Evolutionary conservation across 2,888 invertebrate genomes (phyloP).

Genomic region (Bembecia ichneumoniformis): DNA sequence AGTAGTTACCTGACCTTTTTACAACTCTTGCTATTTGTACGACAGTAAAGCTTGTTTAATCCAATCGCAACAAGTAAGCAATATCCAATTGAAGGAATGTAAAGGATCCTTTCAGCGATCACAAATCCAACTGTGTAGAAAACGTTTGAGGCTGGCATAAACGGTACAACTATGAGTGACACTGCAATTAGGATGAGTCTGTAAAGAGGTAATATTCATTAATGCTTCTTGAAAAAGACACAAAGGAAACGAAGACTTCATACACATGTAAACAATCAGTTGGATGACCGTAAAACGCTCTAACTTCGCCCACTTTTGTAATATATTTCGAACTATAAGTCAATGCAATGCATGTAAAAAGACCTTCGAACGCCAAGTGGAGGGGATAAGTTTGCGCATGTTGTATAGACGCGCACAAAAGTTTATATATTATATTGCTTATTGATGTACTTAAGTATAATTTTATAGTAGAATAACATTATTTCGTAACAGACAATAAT

Average conservation of each 20-base stretch:
- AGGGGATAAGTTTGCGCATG: no score
- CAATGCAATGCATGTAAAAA: no score
- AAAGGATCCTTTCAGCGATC: slow-evolving; percentile 88
- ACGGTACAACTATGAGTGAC: slow-evolving; percentile 79
- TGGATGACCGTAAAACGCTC: no score
- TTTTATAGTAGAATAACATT: no score
- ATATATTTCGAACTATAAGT: no score
- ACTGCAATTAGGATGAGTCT: slow-evolving; percentile 72
- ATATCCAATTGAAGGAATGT: slow-evolving; percentile 86
- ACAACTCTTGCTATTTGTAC: neutral
- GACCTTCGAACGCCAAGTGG: no score
- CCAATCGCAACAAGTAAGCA: slow-evolving; percentile 80
- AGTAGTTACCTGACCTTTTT: neutral
- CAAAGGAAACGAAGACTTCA: slow-evolving; percentile 21
- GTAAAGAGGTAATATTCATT: slow-evolving; percentile 8
- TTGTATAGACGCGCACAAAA: no score
- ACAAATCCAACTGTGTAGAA: slow-evolving; percentile 92
- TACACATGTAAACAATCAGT: no score
- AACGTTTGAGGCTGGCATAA: slow-evolving; percentile 87
- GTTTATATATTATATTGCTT: no score
- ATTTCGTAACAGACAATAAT: no score
- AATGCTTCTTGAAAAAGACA: neutral
- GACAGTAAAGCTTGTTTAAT: slow-evolving; percentile 37
- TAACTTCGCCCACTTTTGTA: no score
- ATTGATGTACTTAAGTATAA: no score